These are phyloP conservation scores for Willisornis vidua DNA, from an alignment of 2,113 vertebrate species.

Conservation along the genomic window DNA sequence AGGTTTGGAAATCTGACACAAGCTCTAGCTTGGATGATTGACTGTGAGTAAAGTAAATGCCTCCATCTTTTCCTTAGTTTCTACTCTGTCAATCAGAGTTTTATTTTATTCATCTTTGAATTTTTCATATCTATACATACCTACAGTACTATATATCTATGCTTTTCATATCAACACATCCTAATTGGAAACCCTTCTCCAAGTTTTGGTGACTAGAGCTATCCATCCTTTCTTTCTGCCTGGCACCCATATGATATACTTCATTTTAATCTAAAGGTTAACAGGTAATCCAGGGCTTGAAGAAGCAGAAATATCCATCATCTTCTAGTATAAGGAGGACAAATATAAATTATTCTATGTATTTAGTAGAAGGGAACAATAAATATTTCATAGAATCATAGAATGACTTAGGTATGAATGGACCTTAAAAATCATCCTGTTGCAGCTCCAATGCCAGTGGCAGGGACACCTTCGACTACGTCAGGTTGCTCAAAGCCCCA, in stretches of 20 bases:
- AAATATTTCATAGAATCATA: background rate
- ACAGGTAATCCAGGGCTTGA: background rate
- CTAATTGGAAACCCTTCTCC: background rate
- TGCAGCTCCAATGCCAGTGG: too few species aligned
- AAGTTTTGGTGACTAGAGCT: background rate
- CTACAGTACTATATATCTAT: background rate
- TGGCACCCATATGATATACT: background rate
- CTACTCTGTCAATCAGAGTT: background rate
- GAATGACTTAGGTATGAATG: background rate
- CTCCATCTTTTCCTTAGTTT: background rate
- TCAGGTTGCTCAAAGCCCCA: background rate
- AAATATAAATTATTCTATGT: background rate
- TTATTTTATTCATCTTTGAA: background rate
- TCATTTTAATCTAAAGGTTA: background rate
- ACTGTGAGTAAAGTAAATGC: background rate
- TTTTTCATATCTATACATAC: background rate
- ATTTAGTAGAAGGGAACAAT: background rate
- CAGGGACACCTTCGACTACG: background rate
- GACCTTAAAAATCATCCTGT: background rate
- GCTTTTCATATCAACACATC: background rate
- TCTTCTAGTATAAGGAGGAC: background rate
- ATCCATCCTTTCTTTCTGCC: background rate
- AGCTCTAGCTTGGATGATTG: background rate
- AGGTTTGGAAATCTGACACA: background rate
- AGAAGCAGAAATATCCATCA: background rate